Evolutionary conservation across 2,113 vertebrate species (phyloP).

Genomic region (Pseudorasbora parva): DNA sequence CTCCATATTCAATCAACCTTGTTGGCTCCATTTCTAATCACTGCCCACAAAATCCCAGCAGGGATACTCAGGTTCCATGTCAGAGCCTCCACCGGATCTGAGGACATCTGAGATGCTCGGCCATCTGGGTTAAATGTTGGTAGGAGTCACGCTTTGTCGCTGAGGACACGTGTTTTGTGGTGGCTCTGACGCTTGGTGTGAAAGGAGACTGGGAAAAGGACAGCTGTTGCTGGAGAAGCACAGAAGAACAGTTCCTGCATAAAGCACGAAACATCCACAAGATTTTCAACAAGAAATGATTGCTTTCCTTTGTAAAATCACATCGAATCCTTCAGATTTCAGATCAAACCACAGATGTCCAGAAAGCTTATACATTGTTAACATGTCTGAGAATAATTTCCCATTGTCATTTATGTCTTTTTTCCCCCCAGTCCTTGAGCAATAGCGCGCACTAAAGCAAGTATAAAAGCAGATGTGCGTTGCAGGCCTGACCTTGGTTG

Average conservation of each 20-base stretch:
- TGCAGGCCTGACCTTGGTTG: constrained; percentile 74
- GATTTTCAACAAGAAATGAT: neutral
- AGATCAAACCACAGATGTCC: neutral
- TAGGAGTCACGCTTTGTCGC: neutral
- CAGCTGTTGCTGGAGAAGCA: neutral
- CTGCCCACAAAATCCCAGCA: constrained; percentile 43
- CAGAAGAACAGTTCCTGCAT: constrained; percentile 2
- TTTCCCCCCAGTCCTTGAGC: constrained; percentile 34
- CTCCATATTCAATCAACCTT: constrained; percentile 15
- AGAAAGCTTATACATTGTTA: neutral
- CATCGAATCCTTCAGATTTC: neutral
- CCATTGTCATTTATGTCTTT: constrained; percentile 3
- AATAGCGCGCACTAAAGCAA: constrained; percentile 35
- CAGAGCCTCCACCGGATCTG: constrained; percentile 17
- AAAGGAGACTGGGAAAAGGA: constrained; percentile 13
- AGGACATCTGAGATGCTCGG: constrained; percentile 45
- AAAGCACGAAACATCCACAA: neutral
- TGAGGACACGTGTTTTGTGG: constrained; percentile 23
- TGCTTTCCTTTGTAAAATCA: neutral
- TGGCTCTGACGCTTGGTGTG: neutral
- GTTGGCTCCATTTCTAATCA: constrained; percentile 33
- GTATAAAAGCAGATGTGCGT: constrained; percentile 63
- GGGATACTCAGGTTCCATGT: constrained; percentile 32
- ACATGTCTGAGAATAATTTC: neutral
- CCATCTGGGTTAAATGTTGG: constrained; percentile 49